Evolutionary conservation across 2,113 vertebrate genomes (phyloP).

Genomic region (Machaerirhynchus nigripectus): DNA sequence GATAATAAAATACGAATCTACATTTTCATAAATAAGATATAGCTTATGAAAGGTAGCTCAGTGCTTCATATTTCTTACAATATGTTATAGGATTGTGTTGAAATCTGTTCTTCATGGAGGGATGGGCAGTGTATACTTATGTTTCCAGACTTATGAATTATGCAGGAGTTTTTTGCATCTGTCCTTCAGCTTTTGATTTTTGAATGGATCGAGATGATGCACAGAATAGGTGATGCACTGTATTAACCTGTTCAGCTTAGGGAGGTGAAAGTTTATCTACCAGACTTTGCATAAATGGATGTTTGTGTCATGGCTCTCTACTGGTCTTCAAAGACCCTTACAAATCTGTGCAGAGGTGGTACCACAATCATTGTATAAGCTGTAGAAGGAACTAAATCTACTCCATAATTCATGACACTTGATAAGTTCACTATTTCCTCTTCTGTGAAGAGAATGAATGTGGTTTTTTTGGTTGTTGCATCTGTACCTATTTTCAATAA

Average conservation of each 20-base stretch:
- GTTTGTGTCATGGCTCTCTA: not conserved
- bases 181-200: not conserved
- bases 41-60: not conserved
- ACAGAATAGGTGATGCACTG: not conserved
- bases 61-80: not conserved
- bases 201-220: not conserved
- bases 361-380: not conserved
- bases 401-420: not conserved
- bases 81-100: not conserved
- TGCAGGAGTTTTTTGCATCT: not conserved
- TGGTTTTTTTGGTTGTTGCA: not conserved
- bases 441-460: not conserved
- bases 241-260: not conserved
- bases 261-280: not conserved
- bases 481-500: not conserved
- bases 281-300: not conserved
- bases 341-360: not conserved
- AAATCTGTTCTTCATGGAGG: not conserved
- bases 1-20: slow-evolving; percentile 15
- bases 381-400: not conserved
- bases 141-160: not conserved
- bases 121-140: not conserved
- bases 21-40: not conserved
- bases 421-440: not conserved
- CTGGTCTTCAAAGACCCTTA: not conserved